Base-by-base conservation (phyloP, 2,797 vertebrate species). In the Neoniphon sammara region DNA sequence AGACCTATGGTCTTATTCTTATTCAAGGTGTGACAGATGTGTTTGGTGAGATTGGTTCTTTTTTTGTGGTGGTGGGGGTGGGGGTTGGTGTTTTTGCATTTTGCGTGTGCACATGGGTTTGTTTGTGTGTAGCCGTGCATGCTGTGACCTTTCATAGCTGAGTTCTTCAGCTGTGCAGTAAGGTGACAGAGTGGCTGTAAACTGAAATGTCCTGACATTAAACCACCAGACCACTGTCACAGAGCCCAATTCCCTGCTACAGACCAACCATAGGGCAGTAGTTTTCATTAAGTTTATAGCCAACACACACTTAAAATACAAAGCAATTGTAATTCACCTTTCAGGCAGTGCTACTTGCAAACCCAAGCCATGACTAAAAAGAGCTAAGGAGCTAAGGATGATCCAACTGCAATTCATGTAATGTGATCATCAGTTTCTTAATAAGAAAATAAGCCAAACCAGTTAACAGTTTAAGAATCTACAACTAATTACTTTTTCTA, bases 191-290 rank as follows among this genome's bases (percentile, higher is more conserved):
- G 65, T 55, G 36, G 60, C 66, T 71, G 77, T 68, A 78, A 85
- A 81, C 57, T 63, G 65, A 84, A 87, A 87, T 90, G 86, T 87
- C 72, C 78, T 87, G 85, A 86, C 85, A 89, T 88, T 86, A 88
- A 82, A 84, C 57, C 81, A 75, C 21, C 66, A 36, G 72, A 70
- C 70, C 50, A 49, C 66, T 75, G 67, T 80, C 77, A 78, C 55
- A 42, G 62, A 82, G 25, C 34, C 39, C 5, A 71, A n/a, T 7
- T 59, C 20, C 31, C 64, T 0, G 7, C 14, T 12, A 1, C 52
- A 54, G 23, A 27, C 54, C 42, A 17, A 44, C 42, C 14, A 4
- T 15, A 44, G 12, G 42, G 15, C 12, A 44, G 14, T 4, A 2
- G 42, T 1, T 44, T 44, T 44, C 12, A 17, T 44, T 17, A 44